Evolutionary conservation across 2,888 invertebrate species (phyloP).

Genomic region (Hipparchia semele): DNA sequence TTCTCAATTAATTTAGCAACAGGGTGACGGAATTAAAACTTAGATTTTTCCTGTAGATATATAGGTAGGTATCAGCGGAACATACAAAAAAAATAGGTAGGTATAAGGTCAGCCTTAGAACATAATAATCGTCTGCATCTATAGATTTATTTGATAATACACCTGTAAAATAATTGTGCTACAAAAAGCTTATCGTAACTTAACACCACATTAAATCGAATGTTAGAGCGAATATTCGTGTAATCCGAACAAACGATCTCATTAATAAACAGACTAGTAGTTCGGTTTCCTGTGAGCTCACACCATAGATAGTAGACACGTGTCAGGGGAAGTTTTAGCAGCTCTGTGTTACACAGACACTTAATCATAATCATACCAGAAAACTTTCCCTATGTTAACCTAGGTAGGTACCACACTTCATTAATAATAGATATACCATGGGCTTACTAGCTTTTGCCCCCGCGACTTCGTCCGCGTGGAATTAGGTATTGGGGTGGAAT

Average conservation of each 20-base stretch:
- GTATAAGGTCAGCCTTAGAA: too few relatives aligned
- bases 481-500: too few relatives aligned
- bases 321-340: conserved; percentile 29
- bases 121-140: too few relatives aligned
- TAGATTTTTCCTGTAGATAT: too few relatives aligned
- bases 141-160: neutral
- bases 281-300: conserved; percentile 29
- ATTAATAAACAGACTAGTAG: conserved; percentile 9
- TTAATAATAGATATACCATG: too few relatives aligned
- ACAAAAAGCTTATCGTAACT: neutral
- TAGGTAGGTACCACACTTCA: too few relatives aligned
- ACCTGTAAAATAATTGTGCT: neutral
- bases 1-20: too few relatives aligned
- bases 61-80: too few relatives aligned
- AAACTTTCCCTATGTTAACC: neutral
- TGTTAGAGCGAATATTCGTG: conserved; percentile 11
- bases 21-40: too few relatives aligned
- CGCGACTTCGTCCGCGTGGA: too few relatives aligned
- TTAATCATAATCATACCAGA: neutral
- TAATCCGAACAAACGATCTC: conserved; percentile 24
- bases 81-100: too few relatives aligned
- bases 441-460: too few relatives aligned
- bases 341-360: neutral
- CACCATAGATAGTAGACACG: conserved; percentile 22
- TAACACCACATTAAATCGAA: conserved; percentile 3